Base-by-base conservation (phyloP, 1,140 invertebrate genomes). In the Dolichoris vasculosae region DNA sequence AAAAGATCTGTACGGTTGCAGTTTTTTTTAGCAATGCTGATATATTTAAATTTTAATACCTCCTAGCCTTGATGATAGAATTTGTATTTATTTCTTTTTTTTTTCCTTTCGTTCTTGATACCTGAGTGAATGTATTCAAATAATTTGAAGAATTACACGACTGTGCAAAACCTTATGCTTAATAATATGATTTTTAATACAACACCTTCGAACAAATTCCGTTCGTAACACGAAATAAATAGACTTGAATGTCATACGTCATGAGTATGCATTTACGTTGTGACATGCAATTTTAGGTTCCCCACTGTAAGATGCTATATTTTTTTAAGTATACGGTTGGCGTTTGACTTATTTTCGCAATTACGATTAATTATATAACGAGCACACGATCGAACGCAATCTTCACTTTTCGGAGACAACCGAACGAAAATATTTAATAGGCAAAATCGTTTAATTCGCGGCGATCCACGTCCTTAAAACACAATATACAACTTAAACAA, bases 11-110 rank as follows among this genome's bases (percentile, higher is more conserved):
- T 43, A 32, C 38, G 67, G 9, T 73, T 73, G 69, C 69, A 73
- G 69, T 73, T 26, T 73, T 69, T n/a, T 69, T 73, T 73, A 73
- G 69, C 69, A 73, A 73, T 73, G 69, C 69, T 73, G 69, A 73
- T 73, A 73, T 73, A 73, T 73, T 73, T 73, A 73, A 73, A 73
- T 73, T 73, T 73, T 73, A 73, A 73, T 73, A 71, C 67, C 67
- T 71, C 69, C 69, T 43, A 73, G 38, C 69, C 69, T 73, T 73
- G 38, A 73, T 73, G 26, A 43, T 43, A 73, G 35, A 69, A 69
- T 69, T 69, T 69, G 35, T 69, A 69, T 69, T 69, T 69, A 69
- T 69, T 69, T 69, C 38, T 69, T 69, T 38, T 71, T 71, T 71
- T 38, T 71, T 30, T 64, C 40, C 40, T 40, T 40, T 73, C 11